Evolutionary conservation across 2,113 vertebrate species (phyloP), one percentile per base, ranked within the genome.

Genomic region (Solenodon paradoxus): DNA sequence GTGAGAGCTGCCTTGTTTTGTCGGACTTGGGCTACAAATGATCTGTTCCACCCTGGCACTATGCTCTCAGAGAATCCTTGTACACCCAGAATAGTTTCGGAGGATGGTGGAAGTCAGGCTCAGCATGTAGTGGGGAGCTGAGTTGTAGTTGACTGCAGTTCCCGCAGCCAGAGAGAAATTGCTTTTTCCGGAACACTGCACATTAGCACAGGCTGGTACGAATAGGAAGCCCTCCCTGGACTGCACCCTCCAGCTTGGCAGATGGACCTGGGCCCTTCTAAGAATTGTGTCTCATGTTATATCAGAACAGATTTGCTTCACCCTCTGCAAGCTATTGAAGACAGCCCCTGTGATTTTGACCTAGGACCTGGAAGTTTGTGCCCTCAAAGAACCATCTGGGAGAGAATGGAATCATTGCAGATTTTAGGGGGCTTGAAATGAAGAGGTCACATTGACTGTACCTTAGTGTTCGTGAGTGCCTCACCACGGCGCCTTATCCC

Each of bases 11-110:
- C 61, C 30, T n/a, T 30, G 71, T 13, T 53, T 40, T 90, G 57
- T 24, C 12, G 30, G 30, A 22, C 49, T 68, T 61, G 0, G 1
- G 57, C 30, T 55, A 7, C 61, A 13, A 9, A 8, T 51, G 32
- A 10, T 40, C 64, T 6, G 11, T 38, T n/a, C 16, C 3, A 45
- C 40, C 32, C 38, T 38, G 19, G 47, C 16, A 2, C 2, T 38
- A 9, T 40, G 38, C 8, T 0, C 30, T n/a, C 79, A 7, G 22
- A 69, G 40, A 32, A 24, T 49, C 72, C 22, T 47, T 6, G 13
- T n/a, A 9, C 10, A 9, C 32, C 42, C 2, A 0, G 1, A 4
- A 24, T 8, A 8, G 53, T 35, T 75, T 38, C 22, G 9, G 6
- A 17, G 55, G 64, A 19, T 51, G 19, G 4, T 72, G 22, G 20